Base-by-base conservation (phyloP, 2,113 vertebrate genomes). In the Apistogramma diplotaenia region DNA sequence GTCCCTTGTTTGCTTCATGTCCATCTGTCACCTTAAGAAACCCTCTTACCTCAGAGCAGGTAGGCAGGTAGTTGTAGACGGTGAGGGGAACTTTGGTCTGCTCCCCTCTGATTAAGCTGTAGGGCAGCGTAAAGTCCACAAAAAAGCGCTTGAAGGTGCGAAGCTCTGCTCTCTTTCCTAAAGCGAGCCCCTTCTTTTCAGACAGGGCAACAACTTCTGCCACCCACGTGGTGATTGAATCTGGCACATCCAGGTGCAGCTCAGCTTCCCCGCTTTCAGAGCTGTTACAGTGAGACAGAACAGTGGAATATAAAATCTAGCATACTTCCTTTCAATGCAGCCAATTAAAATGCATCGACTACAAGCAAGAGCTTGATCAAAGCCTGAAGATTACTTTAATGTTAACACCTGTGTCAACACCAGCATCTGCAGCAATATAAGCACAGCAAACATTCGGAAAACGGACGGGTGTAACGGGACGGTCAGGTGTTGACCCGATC, bases 171-270 rank as follows among this genome's bases (percentile, higher is more conserved):
- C 89, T 94, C 11, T 72, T 59, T 0, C 97, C 96, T 12, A 98
- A 86, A 59, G 97, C 96, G 80, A 99, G 88, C 0, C 97, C 97
- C 73, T 89, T 87, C 3, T 92, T 93, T 40, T 95, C 87, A 1
- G 97, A 97, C 25, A 98, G 87, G 11, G 93, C 93, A 37, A 98
- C 91, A 0, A 95, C 97, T 71, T 98, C 96, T 0, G 95, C 95
- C 85, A 98, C 94, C 97, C 97, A 99, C 0, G 96, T 97, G 16
- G 97, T 98, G 93, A 99, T 97, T n/a, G 97, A 98, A 87, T 98
- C 96, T 0, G 97, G 97, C 46, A 97, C 96, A 6, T 97, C 96
- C 91, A 98, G 37, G 0, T 13, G 94, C 81, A 99, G 93, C 65
- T 95, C 93, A 0, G 95, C 96, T 72, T 98, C 96, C 2, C 97